Evolutionary conservation across 2,113 vertebrate species (phyloP).

Genomic region (Aptenodytes forsteri): DNA sequence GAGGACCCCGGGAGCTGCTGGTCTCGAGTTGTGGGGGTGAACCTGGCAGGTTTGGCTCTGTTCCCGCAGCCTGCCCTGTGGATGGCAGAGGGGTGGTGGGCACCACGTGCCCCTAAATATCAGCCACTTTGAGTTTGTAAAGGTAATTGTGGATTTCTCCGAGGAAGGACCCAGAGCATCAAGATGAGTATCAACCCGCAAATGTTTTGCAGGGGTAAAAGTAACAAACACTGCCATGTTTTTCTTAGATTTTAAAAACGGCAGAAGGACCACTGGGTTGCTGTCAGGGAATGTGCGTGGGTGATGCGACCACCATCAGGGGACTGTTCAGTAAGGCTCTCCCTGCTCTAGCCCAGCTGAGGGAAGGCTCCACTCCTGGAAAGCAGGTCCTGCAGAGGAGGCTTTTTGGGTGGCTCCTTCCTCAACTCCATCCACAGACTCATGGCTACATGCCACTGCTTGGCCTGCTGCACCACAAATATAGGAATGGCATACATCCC

Average conservation of each 20-base stretch:
- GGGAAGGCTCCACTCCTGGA: neutral
- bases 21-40: rapidly evolving
- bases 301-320: neutral
- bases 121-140: neutral
- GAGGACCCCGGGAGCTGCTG: neutral
- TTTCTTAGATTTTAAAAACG: neutral
- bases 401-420: neutral
- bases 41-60: neutral
- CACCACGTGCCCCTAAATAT: rapidly evolving
- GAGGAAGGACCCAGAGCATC: neutral
- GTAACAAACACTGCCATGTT: rapidly evolving
- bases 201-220: neutral
- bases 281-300: rapidly evolving
- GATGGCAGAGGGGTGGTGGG: too few species aligned
- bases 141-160: neutral
- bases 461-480: neutral
- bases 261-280: rapidly evolving
- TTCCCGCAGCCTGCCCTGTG: neutral
- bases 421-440: too few species aligned
- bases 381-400: neutral
- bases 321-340: neutral
- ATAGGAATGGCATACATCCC: rapidly evolving
- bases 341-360: neutral
- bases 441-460: neutral
- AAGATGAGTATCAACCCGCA: neutral